Conservation (phyloP, 2,113 vertebrate genomes). For the Carollia perspicillata region DNA sequence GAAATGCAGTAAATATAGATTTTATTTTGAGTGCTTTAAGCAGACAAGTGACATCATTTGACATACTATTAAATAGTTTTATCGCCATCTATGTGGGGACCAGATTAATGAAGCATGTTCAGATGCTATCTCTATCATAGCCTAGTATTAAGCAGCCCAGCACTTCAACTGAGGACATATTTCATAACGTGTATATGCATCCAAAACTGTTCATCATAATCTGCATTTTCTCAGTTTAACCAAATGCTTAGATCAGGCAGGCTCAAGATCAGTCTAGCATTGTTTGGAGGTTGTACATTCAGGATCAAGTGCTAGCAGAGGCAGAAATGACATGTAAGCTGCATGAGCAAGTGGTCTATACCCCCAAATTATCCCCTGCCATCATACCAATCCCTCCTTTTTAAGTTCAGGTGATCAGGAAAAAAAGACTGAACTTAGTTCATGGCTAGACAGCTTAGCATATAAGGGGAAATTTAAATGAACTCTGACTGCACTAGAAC, state of each 20-base stretch:
- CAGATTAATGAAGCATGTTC: background rate
- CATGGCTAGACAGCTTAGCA: background rate
- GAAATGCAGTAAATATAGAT: background rate
- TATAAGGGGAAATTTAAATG: background rate
- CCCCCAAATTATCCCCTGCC: background rate
- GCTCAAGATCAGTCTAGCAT: background rate
- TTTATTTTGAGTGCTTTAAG: background rate
- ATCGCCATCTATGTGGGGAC: background rate
- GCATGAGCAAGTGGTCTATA: background rate
- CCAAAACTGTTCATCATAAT: background rate
- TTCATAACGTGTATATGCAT: background rate
- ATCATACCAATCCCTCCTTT: background rate
- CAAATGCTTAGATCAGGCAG: background rate
- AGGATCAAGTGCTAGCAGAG: background rate
- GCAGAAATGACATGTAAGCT: background rate
- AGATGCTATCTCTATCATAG: background rate
- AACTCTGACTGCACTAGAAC: background rate
- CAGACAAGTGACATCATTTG: background rate
- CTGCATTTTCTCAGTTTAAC: background rate
- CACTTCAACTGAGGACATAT: background rate
- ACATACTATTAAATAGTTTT: background rate
- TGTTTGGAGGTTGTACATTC: background rate
- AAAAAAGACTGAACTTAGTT: background rate
- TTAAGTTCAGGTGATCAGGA: background rate
- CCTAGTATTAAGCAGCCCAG: background rate